Conservation (phyloP, 2,888 invertebrate genomes). For the Cataglyphis cursor region DNA sequence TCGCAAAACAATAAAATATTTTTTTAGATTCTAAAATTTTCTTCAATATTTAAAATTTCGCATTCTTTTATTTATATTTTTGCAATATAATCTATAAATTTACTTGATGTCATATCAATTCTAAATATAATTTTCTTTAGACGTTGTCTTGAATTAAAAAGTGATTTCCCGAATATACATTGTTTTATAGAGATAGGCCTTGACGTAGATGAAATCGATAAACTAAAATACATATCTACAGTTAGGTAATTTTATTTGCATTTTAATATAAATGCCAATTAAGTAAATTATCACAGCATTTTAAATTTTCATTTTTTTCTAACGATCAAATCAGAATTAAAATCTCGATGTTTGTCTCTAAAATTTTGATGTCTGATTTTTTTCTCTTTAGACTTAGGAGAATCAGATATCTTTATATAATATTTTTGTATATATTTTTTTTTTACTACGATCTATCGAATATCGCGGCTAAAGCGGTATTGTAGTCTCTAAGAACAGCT, state of each 20-base stretch:
- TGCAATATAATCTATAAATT: background rate
- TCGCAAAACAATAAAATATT: background rate
- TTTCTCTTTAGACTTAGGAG: conserved; percentile 2
- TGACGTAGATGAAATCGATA: background rate
- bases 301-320: background rate
- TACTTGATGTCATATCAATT: background rate
- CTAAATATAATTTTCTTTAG: background rate
- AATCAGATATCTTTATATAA: background rate
- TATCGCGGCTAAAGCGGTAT: conserved; percentile 36
- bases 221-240: background rate
- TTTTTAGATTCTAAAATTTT: background rate
- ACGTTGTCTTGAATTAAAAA: background rate
- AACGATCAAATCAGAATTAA: background rate
- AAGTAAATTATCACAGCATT: background rate
- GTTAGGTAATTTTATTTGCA: background rate
- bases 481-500: conserved; percentile 42
- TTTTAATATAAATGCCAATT: background rate
- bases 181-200: background rate
- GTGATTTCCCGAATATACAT: background rate
- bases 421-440: background rate
- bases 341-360: too few relatives aligned
- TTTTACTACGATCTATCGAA: conserved; percentile 33
- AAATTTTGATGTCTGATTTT: background rate
- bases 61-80: background rate
- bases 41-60: background rate